Evolutionary conservation across 2,888 invertebrate genomes (phyloP), one percentile per base, ranked within the genome.

Genomic region (Heliconius charithonia): DNA sequence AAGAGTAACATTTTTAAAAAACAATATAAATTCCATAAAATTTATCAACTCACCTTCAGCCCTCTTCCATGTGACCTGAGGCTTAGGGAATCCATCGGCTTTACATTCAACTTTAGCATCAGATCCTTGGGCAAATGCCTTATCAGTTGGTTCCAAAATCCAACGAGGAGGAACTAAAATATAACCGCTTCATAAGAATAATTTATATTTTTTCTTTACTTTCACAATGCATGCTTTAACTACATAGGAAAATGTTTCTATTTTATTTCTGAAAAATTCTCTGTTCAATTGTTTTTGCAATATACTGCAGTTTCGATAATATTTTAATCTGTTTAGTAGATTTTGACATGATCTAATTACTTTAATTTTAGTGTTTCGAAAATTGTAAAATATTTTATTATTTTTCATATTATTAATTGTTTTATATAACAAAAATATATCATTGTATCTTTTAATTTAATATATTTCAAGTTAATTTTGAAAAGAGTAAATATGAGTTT

Each of bases 81-180:
- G 98, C 96, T 98, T 98, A 82, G 98, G 98, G 95, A 98, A 98
- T 87, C 98, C 98, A 95, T 98, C 98, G 91, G 98, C 98, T 96
- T 98, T 98, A 94, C 98, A 98, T 96, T 98, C 98, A 87, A 98
- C 97, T 90, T 98, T 97, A 85, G 98, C 98, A 92, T 98, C 98
- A 85, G 98, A 98, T 84, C 98, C 98, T 95, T 98, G 98, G 84
- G 98, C 98, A 94, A 98, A 98, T 87, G 98, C 98, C 95, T 98
- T 98, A 91, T 98, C 98, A 88, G 98, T 98, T 77, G 98, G 98
- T 93, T 98, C 98, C 88, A 98, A 95, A 93, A 98, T 98, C 98
- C 98, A 98, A 93, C 98, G 98, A 83, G 98, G 98, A 87, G 98
- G 98, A 88, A 98, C 98, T 98, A 96, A 95, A 96, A 96, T 86